phyloP scores from a whole-genome alignment of 2,113 vertebrate genomes.

The Albula glossodonta region DNA sequence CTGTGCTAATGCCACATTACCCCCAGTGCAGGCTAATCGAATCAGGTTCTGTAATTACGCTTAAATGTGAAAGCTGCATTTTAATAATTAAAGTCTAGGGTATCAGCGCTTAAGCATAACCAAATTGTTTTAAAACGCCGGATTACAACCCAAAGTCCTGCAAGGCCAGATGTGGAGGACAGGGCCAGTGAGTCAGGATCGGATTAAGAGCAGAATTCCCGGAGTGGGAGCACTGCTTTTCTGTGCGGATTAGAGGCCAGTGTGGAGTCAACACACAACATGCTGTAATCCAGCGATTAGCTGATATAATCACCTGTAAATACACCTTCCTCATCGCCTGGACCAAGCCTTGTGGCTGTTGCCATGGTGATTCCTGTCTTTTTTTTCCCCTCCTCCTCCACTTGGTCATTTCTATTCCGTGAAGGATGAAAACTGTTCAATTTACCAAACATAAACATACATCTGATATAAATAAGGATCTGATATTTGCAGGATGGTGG shows the following conservation, averaged over 20 bases:
- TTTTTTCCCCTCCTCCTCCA: background rate
- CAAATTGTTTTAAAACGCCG: conserved; percentile 69
- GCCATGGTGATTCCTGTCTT: background rate
- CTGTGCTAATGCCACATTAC: conserved; percentile 26
- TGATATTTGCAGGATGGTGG: no score
- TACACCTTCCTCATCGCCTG: conserved; percentile 59
- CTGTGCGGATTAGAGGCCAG: conserved; percentile 58
- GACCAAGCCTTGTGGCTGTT: background rate
- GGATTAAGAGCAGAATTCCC: conserved; percentile 70
- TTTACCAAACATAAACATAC: no score
- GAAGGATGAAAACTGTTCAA: no score
- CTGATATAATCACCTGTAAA: conserved; percentile 86
- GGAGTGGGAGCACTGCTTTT: conserved; percentile 51
- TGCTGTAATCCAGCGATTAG: conserved; percentile 82
- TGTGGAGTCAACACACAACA: conserved; percentile 73
- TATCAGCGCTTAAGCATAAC: conserved; percentile 65
- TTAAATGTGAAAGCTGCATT: conserved; percentile 70
- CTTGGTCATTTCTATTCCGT: background rate
- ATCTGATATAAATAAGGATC: no score
- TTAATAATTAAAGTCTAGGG: conserved; percentile 71
- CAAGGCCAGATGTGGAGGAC: conserved; percentile 68
- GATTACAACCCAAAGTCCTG: conserved; percentile 72
- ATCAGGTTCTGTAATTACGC: conserved; percentile 59
- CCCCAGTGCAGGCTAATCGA: conserved; percentile 59
- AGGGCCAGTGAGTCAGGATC: conserved; percentile 48